phyloP scores from a whole-genome alignment of 2,888 invertebrate species.

The Galerucella pusilla region DNA sequence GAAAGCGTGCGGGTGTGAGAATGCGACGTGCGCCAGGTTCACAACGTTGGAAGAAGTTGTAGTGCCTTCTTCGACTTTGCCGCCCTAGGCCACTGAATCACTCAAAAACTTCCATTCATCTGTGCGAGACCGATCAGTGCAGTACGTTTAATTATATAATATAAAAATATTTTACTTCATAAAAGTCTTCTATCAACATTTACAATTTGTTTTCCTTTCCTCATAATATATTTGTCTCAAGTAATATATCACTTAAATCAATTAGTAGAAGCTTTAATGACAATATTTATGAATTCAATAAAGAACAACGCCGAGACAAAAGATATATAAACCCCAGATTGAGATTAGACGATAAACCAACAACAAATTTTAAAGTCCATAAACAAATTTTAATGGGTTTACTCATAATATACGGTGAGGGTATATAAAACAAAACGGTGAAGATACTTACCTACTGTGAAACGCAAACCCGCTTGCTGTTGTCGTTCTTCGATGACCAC shows the following conservation, averaged over 20 bases:
- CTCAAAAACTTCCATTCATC: slow-evolving; percentile 46
- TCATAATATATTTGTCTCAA: background rate
- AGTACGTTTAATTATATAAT: background rate
- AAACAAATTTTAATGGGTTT: slow-evolving; percentile 4
- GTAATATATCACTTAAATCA: background rate
- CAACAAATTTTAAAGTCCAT: background rate
- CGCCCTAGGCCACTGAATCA: slow-evolving; percentile 54
- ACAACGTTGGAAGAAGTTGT: slow-evolving; percentile 53
- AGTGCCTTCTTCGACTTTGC: slow-evolving; percentile 44
- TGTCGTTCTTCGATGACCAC: slow-evolving; percentile 13
- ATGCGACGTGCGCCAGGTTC: slow-evolving; percentile 62
- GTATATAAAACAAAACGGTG: slow-evolving; percentile 14
- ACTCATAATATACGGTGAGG: slow-evolving; percentile 5
- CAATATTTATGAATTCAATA: background rate
- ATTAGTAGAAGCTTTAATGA: background rate
- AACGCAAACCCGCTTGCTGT: slow-evolving; percentile 9
- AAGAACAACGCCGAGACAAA: background rate
- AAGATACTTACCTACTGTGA: slow-evolving; percentile 16
- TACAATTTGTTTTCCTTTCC: no score
- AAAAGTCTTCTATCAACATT: background rate
- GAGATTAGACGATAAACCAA: background rate
- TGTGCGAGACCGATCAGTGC: slow-evolving; percentile 30
- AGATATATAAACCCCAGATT: background rate
- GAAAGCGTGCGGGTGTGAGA: slow-evolving; percentile 65
- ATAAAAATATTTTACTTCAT: background rate